A percentile compares a stretch with the other conserved stretches of the same genome.
phyloP scores from a whole-genome alignment of 2,113 vertebrate genomes.

The Pholis gunnellus region DNA sequence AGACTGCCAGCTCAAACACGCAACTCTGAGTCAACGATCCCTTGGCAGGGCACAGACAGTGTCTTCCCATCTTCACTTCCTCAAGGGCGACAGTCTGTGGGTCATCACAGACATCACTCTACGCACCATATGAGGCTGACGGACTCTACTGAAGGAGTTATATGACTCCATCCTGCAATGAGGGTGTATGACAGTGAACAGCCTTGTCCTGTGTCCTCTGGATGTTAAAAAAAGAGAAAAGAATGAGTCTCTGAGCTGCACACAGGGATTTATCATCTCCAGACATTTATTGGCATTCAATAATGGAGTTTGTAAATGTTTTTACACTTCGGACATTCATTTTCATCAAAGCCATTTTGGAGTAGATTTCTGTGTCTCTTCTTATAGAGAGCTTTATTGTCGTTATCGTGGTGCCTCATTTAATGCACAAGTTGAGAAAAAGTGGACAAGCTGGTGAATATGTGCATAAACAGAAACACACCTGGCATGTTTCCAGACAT shows the following conservation, averaged over 20 bases:
- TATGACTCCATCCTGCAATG: conserved; percentile 29
- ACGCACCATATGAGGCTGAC: background rate
- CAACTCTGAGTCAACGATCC: conserved; percentile 60
- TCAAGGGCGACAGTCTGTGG: conserved; percentile 22
- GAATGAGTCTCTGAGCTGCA: conserved; percentile 2
- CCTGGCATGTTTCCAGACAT: conserved; percentile 45
- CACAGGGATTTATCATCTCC: background rate
- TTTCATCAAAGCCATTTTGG: background rate
- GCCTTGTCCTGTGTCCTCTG: background rate
- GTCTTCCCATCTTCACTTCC: conserved; percentile 13
- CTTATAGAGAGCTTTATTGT: background rate
- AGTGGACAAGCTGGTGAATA: background rate
- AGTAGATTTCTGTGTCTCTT: background rate
- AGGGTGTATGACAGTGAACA: conserved; percentile 26
- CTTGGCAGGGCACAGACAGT: background rate
- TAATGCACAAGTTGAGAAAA: background rate
- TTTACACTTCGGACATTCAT: background rate
- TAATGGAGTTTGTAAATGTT: conserved; percentile 13
- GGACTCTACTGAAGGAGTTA: conserved; percentile 8
- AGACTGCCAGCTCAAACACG: conserved; percentile 44
- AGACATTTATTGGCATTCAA: background rate
- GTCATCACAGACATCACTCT: conserved; percentile 23
- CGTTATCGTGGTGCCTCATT: background rate
- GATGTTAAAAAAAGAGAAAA: background rate
- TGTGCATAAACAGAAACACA: conserved; percentile 25